phyloP scores from a whole-genome alignment of 2,797 vertebrate genomes.

The Aselliscus stoliczkanus region DNA sequence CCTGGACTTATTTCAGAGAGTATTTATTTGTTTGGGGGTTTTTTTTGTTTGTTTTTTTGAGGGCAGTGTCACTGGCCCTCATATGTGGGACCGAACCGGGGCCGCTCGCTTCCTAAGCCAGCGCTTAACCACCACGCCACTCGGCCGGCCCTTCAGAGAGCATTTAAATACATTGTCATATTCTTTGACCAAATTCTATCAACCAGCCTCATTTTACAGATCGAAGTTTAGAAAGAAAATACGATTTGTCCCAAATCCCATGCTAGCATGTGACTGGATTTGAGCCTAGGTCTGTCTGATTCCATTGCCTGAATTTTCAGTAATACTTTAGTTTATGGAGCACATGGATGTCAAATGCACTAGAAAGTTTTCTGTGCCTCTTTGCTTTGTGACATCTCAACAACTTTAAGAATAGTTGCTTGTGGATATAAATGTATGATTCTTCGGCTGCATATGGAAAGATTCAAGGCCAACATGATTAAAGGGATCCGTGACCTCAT shows the following conservation, averaged over 20 bases:
- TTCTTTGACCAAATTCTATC: not conserved
- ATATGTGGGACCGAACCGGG: too few species aligned
- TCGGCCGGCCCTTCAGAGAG: too few species aligned
- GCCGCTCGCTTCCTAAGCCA: too few species aligned
- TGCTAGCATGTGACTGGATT: not conserved
- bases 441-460: not conserved
- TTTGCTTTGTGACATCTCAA: not conserved
- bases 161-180: not conserved
- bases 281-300: not conserved
- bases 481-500: not conserved
- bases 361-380: not conserved
- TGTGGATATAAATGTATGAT: not conserved
- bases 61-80: too few species aligned
- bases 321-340: not conserved
- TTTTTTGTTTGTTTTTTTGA: too few species aligned
- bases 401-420: not conserved
- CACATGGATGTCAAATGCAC: not conserved
- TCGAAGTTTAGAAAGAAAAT: not conserved
- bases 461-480: not conserved
- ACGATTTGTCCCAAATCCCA: not conserved
- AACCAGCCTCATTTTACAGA: not conserved
- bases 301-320: not conserved
- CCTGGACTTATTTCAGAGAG: not conserved
- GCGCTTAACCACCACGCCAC: too few species aligned
- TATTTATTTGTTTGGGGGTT: too few species aligned